Evolutionary conservation across 92 coral and sea anemone species (phyloP).

Genomic region (Porites lobata): DNA sequence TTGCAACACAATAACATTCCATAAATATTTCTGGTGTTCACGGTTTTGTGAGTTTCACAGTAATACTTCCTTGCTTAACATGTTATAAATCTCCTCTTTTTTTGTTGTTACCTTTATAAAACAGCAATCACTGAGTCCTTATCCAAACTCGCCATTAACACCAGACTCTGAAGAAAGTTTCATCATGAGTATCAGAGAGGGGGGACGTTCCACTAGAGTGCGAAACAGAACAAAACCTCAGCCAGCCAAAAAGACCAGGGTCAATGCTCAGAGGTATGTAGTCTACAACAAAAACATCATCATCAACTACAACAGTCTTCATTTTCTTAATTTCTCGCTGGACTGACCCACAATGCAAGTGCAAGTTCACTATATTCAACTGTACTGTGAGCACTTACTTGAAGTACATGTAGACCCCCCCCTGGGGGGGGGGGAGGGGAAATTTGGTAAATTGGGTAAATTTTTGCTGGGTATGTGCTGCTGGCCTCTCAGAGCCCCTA

Average conservation of each 20-base stretch:
- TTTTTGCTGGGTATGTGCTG: no score
- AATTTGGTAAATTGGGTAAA: no score
- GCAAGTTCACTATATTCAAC: no score
- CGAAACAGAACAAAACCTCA: constrained; percentile 72
- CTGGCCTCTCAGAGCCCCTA: no score
- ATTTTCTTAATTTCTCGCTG: neutral
- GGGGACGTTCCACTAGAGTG: constrained; percentile 62
- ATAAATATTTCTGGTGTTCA: no score
- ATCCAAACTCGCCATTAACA: constrained; percentile 79
- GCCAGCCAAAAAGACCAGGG: constrained; percentile 85
- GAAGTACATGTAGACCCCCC: no score
- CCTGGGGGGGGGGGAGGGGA: no score
- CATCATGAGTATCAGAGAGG: constrained; percentile 54
- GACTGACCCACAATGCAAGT: neutral
- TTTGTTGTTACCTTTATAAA: no score
- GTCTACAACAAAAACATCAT: neutral
- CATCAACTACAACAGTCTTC: neutral
- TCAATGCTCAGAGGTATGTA: constrained; percentile 85
- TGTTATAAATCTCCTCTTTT: neutral
- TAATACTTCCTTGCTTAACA: no score
- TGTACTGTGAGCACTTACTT: no score
- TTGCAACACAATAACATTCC: no score
- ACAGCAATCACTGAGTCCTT: constrained; percentile 69
- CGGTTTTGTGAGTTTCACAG: no score
- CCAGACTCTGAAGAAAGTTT: constrained; percentile 84